Percentiles rank a stretch among this genome's conserved stretches.
Conservation (phyloP, 2,888 invertebrate species). For the Dolichopus griseipennis region DNA sequence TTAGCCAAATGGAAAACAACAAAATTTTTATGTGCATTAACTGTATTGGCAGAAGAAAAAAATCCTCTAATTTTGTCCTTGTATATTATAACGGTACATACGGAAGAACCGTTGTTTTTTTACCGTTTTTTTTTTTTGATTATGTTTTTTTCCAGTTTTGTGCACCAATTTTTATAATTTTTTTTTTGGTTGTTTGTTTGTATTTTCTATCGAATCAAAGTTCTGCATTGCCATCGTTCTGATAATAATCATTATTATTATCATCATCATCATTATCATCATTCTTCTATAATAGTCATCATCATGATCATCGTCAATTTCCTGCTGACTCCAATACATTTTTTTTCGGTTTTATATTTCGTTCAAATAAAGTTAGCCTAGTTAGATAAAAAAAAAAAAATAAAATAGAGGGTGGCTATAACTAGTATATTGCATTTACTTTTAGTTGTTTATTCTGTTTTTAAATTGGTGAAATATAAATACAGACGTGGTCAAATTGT, state of each 20-base stretch:
- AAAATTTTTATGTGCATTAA: not conserved
- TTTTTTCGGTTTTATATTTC: not conserved
- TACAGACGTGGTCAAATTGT: not conserved
- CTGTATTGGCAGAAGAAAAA: not conserved
- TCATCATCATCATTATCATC: not conserved
- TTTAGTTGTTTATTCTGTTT: not conserved
- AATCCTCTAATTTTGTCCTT: not conserved
- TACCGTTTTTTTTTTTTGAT: too few relatives aligned
- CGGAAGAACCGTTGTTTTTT: too few relatives aligned
- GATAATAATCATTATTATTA: not conserved
- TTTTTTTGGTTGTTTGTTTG: too few relatives aligned
- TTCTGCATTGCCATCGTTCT: not conserved
- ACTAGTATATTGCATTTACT: not conserved
- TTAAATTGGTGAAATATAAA: not conserved
- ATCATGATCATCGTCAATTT: not conserved
- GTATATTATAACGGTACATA: not conserved
- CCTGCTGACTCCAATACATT: not conserved
- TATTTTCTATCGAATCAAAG: slow-evolving; percentile 1
- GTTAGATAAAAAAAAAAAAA: not conserved
- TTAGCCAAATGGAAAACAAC: slow-evolving; percentile 1
- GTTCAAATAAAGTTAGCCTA: not conserved
- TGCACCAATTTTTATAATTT: not conserved
- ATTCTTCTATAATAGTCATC: not conserved
- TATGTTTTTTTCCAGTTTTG: not conserved
- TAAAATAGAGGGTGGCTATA: too few relatives aligned